These are phyloP conservation scores for Myopa tessellatipennis DNA, from an alignment of 2,888 invertebrate species.

Conservation along the genomic window DNA sequence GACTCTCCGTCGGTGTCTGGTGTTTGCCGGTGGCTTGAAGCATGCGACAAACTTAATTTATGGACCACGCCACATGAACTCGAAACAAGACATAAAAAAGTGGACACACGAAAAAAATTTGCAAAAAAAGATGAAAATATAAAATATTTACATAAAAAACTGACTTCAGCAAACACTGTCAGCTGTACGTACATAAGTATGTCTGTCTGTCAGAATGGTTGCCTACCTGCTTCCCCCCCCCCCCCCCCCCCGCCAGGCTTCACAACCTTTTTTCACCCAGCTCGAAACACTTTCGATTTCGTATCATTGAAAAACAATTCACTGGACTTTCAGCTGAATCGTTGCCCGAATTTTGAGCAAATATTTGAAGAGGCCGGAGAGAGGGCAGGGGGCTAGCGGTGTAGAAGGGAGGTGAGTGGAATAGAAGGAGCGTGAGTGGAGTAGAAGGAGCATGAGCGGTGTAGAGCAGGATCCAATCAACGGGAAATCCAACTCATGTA, in stretches of 20 bases:
- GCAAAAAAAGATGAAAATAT: not conserved
- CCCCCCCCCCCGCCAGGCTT: too few relatives aligned
- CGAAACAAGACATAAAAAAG: constrained; percentile 17
- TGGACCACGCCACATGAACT: constrained; percentile 11
- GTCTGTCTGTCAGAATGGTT: too few relatives aligned
- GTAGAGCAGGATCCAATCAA: too few relatives aligned
- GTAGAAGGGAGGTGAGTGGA: too few relatives aligned
- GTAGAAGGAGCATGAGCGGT: too few relatives aligned
- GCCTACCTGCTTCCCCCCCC: too few relatives aligned
- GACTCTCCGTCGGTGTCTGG: not conserved
- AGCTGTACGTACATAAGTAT: too few relatives aligned
- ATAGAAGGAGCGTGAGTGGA: too few relatives aligned
- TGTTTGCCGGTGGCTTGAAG: constrained; percentile 5
- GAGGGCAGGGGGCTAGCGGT: too few relatives aligned
- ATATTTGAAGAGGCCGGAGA: not conserved
- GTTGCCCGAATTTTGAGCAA: not conserved
- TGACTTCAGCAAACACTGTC: not conserved
- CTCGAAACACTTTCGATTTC: too few relatives aligned
- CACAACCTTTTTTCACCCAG: too few relatives aligned
- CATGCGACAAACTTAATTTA: constrained; percentile 25
- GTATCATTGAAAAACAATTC: not conserved
- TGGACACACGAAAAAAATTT: not conserved
- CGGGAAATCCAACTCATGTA: too few relatives aligned
- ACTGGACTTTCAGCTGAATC: not conserved
- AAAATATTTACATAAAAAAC: not conserved